Evolutionary conservation across 2,888 invertebrate genomes (phyloP), one percentile per base, ranked within the genome.

Genomic region (Cabera pusaria): DNA sequence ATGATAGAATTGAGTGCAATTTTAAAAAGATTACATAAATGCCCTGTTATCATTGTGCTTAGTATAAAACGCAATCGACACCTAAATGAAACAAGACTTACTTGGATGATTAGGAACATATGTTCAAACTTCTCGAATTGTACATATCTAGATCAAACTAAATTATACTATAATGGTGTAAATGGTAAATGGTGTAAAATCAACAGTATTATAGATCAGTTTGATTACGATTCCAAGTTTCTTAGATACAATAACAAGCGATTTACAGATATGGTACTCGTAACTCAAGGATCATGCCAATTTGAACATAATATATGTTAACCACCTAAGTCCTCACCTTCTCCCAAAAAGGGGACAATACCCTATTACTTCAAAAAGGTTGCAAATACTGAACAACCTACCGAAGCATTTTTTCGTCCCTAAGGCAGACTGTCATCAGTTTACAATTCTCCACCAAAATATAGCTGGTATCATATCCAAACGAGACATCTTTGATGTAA

Each of bases 391-490:
- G 11, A 11, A 2, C 11, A 10, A 23, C 3, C n/a, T 1, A 3
- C 2, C 6, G n/a, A 5, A 23, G 11, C 6, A 1, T 23, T 10
- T 23, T 23, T 23, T 23, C 23, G 23, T 23, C 11, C 1, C 3
- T 5, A 12, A 5, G 6, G 11, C 6, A 1, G n/a, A 11, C 3
- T n/a, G 11, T n/a, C 5, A 11, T 23, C n/a, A n/a, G n/a, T n/a
- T n/a, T 2, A 10, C 6, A 2, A 17, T 37, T 8, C 5, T 42
- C 3, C 38, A 43, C 11, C 43, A 38, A 16, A 38, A 38, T 14
- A 44, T 44, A 17, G 33, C 38, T 6, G 43, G 38, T 3, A 21
- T 36, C 1, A 5, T 25, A 7, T 35, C 24, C 3, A 41, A 41
- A 18, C 11, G 16, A n/a, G 35, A 41, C 5, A 4, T 21, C 5